Percentiles rank a stretch among this genome's conserved stretches.
These are phyloP conservation scores for Lasioglossum villosulum DNA, from an alignment of 2,888 invertebrate genomes.

Conservation along the genomic window DNA sequence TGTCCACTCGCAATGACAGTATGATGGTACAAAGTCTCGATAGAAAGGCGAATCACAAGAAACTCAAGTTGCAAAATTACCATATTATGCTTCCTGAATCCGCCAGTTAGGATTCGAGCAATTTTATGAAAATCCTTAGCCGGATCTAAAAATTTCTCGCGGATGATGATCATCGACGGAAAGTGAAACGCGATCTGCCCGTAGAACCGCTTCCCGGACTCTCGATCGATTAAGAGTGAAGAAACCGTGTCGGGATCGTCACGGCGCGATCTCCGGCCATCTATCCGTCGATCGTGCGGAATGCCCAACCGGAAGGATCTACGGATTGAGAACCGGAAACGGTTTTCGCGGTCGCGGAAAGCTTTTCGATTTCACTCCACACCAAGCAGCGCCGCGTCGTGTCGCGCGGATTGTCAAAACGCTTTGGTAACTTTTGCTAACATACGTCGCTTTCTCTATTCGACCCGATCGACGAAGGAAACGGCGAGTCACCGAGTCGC, in stretches of 20 bases:
- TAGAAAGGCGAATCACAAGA: too few species aligned
- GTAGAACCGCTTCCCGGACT: slow-evolving; percentile 12
- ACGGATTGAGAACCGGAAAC: not conserved
- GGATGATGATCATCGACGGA: slow-evolving; percentile 12
- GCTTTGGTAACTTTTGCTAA: not conserved
- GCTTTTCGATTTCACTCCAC: slow-evolving; percentile 58
- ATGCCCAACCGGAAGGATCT: not conserved
- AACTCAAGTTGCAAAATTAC: not conserved
- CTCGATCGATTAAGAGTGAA: not conserved
- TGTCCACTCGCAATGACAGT: too few species aligned
- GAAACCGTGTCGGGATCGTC: not conserved
- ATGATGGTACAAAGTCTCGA: too few species aligned
- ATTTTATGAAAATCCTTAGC: not conserved
- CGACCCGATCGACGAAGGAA: not conserved
- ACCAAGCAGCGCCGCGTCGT: slow-evolving; percentile 14
- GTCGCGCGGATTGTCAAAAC: slow-evolving; percentile 54
- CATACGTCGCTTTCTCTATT: slow-evolving; percentile 53
- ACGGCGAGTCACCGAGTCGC: slow-evolving; percentile 23
- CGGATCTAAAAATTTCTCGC: not conserved
- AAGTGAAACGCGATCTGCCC: slow-evolving; percentile 26
- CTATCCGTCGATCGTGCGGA: slow-evolving; percentile 2
- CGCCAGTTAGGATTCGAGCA: not conserved
- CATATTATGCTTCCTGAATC: not conserved
- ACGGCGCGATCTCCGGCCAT: not conserved
- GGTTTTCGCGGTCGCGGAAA: not conserved